Conservation (phyloP, 2,797 vertebrate genomes). For the Melanotaenia maccullochi region DNA sequence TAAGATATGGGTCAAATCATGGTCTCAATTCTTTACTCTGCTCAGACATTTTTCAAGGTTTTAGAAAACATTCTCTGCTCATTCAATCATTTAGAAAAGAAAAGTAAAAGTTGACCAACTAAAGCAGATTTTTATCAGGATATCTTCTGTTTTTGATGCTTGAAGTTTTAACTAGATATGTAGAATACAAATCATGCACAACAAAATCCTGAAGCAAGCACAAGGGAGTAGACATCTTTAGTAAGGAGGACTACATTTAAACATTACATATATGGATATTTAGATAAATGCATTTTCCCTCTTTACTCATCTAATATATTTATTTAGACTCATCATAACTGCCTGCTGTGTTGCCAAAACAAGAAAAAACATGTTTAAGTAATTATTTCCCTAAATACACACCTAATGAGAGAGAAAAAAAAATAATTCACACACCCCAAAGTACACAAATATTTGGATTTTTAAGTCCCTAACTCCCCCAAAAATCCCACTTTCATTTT, state of each 20-base stretch:
- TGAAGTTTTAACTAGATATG: constrained; percentile 35
- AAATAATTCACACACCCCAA: constrained; percentile 70
- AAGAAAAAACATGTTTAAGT: constrained; percentile 56
- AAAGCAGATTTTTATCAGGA: constrained; percentile 20
- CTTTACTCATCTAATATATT: constrained; percentile 39
- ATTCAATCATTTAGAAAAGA: constrained; percentile 37
- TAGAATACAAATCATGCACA: constrained; percentile 53
- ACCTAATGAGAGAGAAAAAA: constrained; percentile 48
- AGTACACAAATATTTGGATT: constrained; percentile 81
- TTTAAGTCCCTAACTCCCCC: constrained; percentile 67
- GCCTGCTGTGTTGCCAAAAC: constrained; percentile 78
- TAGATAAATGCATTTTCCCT: constrained; percentile 65
- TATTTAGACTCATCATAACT: constrained; percentile 69
- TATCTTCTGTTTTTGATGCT: constrained; percentile 1
- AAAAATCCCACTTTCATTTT: constrained; percentile 47
- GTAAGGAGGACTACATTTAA: constrained; percentile 69
- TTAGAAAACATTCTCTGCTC: constrained; percentile 10
- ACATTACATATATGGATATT: constrained; percentile 61
- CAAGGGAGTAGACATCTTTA: constrained; percentile 55
- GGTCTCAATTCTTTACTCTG: neutral
- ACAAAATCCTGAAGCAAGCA: constrained; percentile 53
- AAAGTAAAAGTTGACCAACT: constrained; percentile 13
- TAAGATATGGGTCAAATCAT: neutral
- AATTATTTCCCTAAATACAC: constrained; percentile 63
- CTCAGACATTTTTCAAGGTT: neutral